Conservation (phyloP, 2,888 invertebrate genomes). For the Deilephila porcellus region DNA sequence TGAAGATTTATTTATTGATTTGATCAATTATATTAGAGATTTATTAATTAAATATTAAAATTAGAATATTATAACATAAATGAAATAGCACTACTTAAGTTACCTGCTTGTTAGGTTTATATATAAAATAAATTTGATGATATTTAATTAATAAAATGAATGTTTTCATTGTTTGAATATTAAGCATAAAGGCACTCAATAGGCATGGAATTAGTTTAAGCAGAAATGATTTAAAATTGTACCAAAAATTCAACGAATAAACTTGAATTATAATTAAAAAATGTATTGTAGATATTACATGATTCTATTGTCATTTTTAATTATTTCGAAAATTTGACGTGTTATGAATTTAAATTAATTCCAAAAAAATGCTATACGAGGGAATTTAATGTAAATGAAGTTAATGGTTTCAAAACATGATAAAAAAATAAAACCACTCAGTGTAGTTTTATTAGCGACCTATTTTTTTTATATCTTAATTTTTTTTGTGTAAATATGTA, state of each 20-base stretch:
- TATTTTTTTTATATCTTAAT: background rate
- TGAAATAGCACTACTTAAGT: background rate
- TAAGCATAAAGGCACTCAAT: background rate
- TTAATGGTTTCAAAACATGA: slow-evolving; percentile 35
- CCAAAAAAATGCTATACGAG: slow-evolving; percentile 29
- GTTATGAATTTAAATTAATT: slow-evolving; percentile 6
- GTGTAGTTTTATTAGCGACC: background rate
- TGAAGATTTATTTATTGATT: background rate
- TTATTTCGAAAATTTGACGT: slow-evolving; percentile 13
- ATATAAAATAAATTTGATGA: background rate
- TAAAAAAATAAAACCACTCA: background rate
- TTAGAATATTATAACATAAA: background rate
- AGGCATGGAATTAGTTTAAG: background rate
- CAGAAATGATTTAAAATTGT: background rate
- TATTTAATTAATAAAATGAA: background rate
- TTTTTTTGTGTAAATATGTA: too few species aligned
- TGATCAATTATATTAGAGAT: background rate
- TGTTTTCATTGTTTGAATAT: background rate
- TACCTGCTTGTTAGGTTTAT: background rate
- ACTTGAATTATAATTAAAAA: slow-evolving; percentile 3
- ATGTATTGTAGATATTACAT: slow-evolving; percentile 34
- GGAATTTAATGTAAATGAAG: slow-evolving; percentile 35
- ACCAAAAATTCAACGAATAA: slow-evolving; percentile 11
- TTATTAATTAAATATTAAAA: background rate
- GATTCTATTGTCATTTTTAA: slow-evolving; percentile 36